Conservation (phyloP, 2,797 vertebrate genomes). For the Chaenodraco wilsoni region DNA sequence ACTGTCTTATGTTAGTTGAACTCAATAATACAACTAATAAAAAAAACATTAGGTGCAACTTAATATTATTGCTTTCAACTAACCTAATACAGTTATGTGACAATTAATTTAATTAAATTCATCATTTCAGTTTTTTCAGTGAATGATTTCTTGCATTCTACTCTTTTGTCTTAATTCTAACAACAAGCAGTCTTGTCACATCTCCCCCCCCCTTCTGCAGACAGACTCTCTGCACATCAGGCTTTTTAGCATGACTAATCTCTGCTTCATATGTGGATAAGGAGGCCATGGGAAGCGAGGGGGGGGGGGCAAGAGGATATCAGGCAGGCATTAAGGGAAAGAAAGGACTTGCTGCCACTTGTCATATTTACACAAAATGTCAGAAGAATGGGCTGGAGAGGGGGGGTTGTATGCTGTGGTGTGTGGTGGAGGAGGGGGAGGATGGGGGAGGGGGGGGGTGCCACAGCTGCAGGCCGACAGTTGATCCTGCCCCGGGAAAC, state of each 20-base stretch:
- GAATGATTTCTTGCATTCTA: constrained; percentile 4
- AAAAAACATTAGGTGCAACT: no score
- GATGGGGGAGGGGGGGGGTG: not conserved
- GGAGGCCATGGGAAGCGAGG: constrained; percentile 47
- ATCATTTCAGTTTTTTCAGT: no score
- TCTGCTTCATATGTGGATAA: constrained; percentile 24
- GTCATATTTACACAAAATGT: constrained; percentile 71
- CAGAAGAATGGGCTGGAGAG: constrained; percentile 51
- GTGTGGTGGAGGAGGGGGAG: constrained; percentile 3
- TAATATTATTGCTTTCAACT: no score
- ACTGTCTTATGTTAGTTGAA: no score
- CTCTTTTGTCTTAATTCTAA: not conserved
- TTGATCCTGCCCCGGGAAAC: constrained; percentile 81
- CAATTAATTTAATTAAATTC: no score
- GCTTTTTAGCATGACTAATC: constrained; percentile 65
- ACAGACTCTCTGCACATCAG: constrained; percentile 36
- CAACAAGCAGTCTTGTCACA: not conserved
- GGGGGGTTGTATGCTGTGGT: constrained; percentile 38
- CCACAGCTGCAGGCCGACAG: constrained; percentile 81
- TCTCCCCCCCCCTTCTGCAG: constrained; percentile 14
- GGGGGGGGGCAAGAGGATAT: constrained; percentile 60
- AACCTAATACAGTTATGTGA: no score
- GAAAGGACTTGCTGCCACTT: constrained; percentile 59
- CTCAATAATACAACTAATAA: no score
- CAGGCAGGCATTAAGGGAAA: constrained; percentile 49